These are phyloP conservation scores for Siniperca knerii DNA, from an alignment of 2,113 vertebrate genomes.

Conservation along the genomic window DNA sequence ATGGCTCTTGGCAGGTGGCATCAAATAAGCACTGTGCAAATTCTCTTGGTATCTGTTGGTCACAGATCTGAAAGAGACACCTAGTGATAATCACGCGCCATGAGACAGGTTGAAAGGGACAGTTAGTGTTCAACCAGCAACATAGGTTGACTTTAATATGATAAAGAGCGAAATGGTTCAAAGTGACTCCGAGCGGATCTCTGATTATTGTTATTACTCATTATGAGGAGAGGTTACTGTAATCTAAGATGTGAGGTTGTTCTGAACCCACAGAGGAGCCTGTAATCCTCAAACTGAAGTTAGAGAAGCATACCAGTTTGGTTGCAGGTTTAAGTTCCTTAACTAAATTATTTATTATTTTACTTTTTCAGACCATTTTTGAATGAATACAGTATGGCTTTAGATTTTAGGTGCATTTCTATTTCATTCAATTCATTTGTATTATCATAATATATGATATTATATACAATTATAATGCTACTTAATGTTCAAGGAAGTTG, in stretches of 20 bases:
- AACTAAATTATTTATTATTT: neutral
- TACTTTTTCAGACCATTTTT: neutral
- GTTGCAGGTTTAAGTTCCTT: neutral
- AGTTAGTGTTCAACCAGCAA: neutral
- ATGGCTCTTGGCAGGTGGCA: slow-evolving; percentile 41
- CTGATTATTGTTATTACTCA: neutral
- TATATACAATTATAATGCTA: neutral
- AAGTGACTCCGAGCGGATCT: neutral
- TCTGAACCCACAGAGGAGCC: neutral
- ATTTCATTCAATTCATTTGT: too few relatives aligned
- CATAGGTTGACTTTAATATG: neutral
- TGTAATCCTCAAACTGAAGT: neutral
- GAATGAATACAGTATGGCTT: too few relatives aligned
- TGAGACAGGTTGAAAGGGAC: slow-evolving; percentile 13
- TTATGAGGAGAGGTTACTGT: too few relatives aligned
- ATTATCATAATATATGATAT: neutral
- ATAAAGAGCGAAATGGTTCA: slow-evolving; percentile 12
- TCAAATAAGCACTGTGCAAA: slow-evolving; percentile 37
- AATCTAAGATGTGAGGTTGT: neutral
- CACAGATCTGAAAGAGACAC: slow-evolving; percentile 23
- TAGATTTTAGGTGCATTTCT: too few relatives aligned
- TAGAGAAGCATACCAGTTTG: neutral
- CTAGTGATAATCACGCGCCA: neutral
- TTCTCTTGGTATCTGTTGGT: slow-evolving; percentile 21
- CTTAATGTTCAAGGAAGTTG: neutral